These are phyloP conservation scores for Cryptomyrus ogoouensis DNA, from an alignment of 2,113 vertebrate genomes.

Conservation along the genomic window DNA sequence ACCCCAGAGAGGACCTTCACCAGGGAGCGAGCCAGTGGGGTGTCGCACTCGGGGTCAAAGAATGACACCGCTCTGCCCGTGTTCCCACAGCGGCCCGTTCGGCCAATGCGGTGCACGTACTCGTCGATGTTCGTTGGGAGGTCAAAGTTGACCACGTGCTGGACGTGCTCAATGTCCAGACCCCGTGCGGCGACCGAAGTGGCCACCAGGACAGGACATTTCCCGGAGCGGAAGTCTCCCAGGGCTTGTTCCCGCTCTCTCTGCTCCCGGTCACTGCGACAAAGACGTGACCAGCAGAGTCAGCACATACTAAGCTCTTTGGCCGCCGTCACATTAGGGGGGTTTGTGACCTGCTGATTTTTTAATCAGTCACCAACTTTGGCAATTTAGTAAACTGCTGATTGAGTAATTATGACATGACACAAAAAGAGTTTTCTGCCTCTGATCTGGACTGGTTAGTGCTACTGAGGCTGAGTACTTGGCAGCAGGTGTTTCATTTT, in stretches of 20 bases:
- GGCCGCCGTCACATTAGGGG: neutral
- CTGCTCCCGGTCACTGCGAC: constrained; percentile 79
- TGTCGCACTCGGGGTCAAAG: constrained; percentile 68
- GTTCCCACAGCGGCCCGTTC: constrained; percentile 92
- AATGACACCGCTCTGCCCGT: constrained; percentile 78
- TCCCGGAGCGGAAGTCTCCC: constrained; percentile 75
- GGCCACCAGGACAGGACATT: constrained; percentile 79
- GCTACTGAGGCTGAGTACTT: neutral
- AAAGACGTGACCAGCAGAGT: neutral
- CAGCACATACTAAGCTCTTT: neutral
- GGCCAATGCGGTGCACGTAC: constrained; percentile 89
- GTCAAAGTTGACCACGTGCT: constrained; percentile 90
- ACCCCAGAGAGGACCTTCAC: constrained; percentile 81
- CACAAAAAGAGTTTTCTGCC: neutral
- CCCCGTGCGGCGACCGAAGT: constrained; percentile 91
- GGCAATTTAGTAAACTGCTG: neutral
- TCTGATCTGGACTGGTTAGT: neutral
- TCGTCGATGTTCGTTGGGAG: constrained; percentile 81
- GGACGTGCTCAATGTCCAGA: constrained; percentile 87
- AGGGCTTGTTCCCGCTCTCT: constrained; percentile 80
- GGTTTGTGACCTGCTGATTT: neutral
- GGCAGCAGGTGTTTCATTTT: too few species aligned
- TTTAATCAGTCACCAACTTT: neutral
- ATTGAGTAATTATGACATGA: too few species aligned
- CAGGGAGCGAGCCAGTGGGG: constrained; percentile 63